Evolutionary conservation across 2,888 invertebrate genomes (phyloP), one percentile per base, ranked within the genome.

Genomic region (Habroteleia sp.): DNA sequence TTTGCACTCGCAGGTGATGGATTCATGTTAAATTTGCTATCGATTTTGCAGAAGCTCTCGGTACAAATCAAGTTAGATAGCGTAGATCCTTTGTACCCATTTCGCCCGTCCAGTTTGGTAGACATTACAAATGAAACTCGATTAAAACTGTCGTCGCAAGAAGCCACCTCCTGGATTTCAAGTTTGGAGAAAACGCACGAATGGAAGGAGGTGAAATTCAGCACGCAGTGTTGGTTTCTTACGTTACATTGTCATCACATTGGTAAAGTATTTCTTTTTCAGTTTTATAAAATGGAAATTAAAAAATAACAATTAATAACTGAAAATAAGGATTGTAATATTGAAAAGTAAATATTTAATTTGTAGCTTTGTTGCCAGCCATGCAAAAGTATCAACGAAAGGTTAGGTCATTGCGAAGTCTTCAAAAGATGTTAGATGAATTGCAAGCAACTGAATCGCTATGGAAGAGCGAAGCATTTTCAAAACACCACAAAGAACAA

Each of bases 201-300:
- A 42, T 94, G 94, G 93, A 91, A 92, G 5, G 94, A 94, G 52
- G 92, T 95, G 1, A 98, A 97, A 84, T 99, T 99, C 89, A 95
- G 96, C 76, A 98, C 98, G 0, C 96, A 97, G 80, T 99, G 98
- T 87, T 99, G 98, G 96, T 98, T 97, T 90, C 91, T 99, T 41
- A 97, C 98, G 0, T 91, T 98, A 31, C 96, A 97, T 88, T 95
- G 96, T 89, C 97, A 98, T 89, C 98, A 98, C 86, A 91, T 98
- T 37, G 75, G 75, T 75, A 44, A 3, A 29, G n/a, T 14, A 6
- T n/a, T n/a, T n/a, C n/a, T n/a, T n/a, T n/a, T n/a, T n/a, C n/a
- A n/a, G n/a, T n/a, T n/a, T n/a, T n/a, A n/a, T n/a, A n/a, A n/a
- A n/a, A n/a, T n/a, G n/a, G n/a, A n/a, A n/a, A n/a, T n/a, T n/a